A percentile compares a stretch with the other conserved stretches of the same genome.
phyloP scores from a whole-genome alignment of 1,140 invertebrate genomes.

The Panagrolaimus sp. region DNA sequence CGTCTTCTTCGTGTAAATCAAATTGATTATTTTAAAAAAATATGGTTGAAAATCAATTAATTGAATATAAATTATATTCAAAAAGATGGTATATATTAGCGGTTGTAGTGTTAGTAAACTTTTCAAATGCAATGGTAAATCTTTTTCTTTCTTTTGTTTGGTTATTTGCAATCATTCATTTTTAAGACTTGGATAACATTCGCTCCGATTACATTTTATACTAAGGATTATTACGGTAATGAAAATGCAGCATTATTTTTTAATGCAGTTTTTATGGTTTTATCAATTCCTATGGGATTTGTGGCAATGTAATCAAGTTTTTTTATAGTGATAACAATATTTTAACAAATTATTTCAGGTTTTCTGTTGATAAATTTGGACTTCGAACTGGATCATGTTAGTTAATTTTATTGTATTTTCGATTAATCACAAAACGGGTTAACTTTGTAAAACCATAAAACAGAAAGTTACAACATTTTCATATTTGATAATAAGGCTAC shows the following conservation, averaged over 20 bases:
- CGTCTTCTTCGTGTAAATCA: too few relatives aligned
- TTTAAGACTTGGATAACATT: constrained; percentile 64
- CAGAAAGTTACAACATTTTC: too few relatives aligned
- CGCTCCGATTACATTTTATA: constrained; percentile 62
- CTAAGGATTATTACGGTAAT: constrained; percentile 60
- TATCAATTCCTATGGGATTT: constrained; percentile 62
- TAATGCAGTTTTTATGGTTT: constrained; percentile 62
- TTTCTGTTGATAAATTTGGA: constrained; percentile 60
- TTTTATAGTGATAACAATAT: too few relatives aligned
- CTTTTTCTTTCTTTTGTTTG: constrained; percentile 21
- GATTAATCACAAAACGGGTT: too few relatives aligned
- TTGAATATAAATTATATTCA: constrained; percentile 22
- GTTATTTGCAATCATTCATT: constrained; percentile 4
- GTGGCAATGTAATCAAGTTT: constrained; percentile 60
- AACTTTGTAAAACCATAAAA: too few relatives aligned
- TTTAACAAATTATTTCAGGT: too few relatives aligned
- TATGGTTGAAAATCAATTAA: too few relatives aligned
- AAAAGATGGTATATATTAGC: constrained; percentile 61
- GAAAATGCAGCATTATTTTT: constrained; percentile 60
- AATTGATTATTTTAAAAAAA: too few relatives aligned
- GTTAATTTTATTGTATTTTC: too few relatives aligned
- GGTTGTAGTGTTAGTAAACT: constrained; percentile 60
- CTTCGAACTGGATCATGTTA: constrained; percentile 53
- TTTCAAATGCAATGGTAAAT: constrained; percentile 62
- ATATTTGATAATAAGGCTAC: too few relatives aligned